phyloP scores from a whole-genome alignment of 2,888 invertebrate genomes.

The Mythimna impura region DNA sequence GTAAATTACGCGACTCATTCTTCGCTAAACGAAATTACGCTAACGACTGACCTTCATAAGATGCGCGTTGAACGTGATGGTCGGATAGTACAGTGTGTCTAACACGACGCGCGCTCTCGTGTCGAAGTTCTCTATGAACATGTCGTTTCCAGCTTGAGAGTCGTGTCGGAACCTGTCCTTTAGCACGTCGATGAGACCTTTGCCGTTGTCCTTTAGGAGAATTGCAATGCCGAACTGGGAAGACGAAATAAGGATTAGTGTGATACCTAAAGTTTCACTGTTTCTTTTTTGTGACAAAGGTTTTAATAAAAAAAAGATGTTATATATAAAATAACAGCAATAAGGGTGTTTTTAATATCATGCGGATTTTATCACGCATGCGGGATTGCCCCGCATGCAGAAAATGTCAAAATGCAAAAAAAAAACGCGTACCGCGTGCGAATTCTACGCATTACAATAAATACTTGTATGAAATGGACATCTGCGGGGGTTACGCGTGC shows the following conservation, averaged over 20 bases:
- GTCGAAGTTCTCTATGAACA: slow-evolving; percentile 85
- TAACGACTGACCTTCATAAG: slow-evolving; percentile 81
- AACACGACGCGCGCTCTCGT: slow-evolving; percentile 82
- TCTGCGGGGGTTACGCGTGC: too few relatives aligned
- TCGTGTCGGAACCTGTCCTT: slow-evolving; percentile 74
- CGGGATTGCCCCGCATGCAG: too few relatives aligned
- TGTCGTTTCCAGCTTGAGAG: slow-evolving; percentile 64
- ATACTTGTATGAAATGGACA: too few relatives aligned
- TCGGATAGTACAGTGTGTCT: slow-evolving; percentile 87
- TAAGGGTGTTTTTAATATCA: too few relatives aligned
- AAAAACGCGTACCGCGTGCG: too few relatives aligned
- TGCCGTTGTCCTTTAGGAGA: slow-evolving; percentile 82
- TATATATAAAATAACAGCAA: too few relatives aligned
- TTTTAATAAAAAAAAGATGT: too few relatives aligned
- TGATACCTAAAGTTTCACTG: too few relatives aligned
- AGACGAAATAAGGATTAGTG: slow-evolving; percentile 27
- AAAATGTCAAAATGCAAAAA: too few relatives aligned
- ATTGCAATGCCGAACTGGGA: slow-evolving; percentile 86
- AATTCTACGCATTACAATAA: too few relatives aligned
- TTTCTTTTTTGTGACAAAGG: too few relatives aligned
- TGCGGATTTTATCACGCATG: too few relatives aligned
- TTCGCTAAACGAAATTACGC: neutral
- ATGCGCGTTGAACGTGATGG: slow-evolving; percentile 83
- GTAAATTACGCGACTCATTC: neutral
- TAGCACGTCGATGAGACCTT: slow-evolving; percentile 83